Percentiles rank a stretch among this genome's conserved stretches.
These are phyloP conservation scores for Smutsia gigantea DNA, from an alignment of 2,797 vertebrate species.

Conservation along the genomic window DNA sequence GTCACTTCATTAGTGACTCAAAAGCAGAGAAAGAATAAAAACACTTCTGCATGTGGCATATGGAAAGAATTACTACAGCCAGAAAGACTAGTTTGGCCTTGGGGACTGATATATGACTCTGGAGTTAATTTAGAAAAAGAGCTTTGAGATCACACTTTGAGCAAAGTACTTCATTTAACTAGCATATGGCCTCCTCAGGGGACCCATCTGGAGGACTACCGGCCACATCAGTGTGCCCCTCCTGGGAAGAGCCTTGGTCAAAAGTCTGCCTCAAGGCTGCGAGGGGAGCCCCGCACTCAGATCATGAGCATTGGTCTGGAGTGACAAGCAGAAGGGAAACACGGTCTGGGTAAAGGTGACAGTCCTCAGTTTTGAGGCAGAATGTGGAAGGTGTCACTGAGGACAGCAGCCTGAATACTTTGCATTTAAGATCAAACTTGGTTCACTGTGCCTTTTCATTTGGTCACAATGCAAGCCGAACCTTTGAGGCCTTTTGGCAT, in stretches of 20 bases:
- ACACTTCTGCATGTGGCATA: neutral
- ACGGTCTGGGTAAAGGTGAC: accelerated
- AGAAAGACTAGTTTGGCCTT: neutral
- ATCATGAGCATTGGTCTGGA: accelerated
- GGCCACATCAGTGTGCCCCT: accelerated
- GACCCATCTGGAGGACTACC: neutral
- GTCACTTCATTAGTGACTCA: neutral
- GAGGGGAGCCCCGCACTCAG: neutral
- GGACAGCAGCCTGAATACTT: neutral
- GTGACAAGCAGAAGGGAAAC: accelerated
- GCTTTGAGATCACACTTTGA: neutral
- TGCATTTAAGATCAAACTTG: neutral
- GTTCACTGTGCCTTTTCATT: neutral
- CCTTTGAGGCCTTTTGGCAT: neutral
- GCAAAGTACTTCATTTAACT: neutral
- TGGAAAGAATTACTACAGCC: neutral
- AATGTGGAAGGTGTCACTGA: neutral
- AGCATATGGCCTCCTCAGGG: accelerated
- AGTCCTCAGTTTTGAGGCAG: neutral
- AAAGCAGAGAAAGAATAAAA: neutral
- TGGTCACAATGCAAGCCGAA: neutral
- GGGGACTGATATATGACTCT: neutral
- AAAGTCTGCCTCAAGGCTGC: accelerated
- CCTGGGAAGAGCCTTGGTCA: neutral
- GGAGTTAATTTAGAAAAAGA: neutral